phyloP scores from a whole-genome alignment of 2,113 vertebrate species.

The Elachura formosa region DNA sequence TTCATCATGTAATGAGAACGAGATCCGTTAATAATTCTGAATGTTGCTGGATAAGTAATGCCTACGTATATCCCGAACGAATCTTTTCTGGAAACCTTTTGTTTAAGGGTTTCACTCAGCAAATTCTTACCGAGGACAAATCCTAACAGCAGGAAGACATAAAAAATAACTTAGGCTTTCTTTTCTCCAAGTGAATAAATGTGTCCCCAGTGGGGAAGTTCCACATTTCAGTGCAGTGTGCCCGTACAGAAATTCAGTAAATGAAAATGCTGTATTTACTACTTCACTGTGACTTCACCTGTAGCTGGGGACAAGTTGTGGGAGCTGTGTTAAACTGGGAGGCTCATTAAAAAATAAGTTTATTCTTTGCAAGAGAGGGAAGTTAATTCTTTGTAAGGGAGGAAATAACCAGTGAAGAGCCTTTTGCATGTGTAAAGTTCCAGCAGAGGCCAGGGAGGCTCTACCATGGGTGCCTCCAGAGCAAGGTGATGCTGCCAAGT shows the following conservation, averaged over 20 bases:
- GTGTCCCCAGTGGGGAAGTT: not conserved
- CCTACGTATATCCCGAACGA: not conserved
- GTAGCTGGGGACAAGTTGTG: not conserved
- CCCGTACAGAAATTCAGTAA: not conserved
- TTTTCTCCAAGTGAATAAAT: not conserved
- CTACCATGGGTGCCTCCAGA: accelerated
- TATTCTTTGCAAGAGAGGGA: not conserved
- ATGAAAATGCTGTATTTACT: not conserved
- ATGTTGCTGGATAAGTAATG: not conserved
- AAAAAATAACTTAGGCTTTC: not conserved
- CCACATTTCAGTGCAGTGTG: not conserved
- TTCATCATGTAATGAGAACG: not conserved
- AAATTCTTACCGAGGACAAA: not conserved
- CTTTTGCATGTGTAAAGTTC: not conserved
- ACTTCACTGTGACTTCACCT: not conserved
- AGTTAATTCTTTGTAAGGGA: not conserved
- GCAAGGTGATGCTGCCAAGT: not conserved
- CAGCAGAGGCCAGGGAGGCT: not conserved
- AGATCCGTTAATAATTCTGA: not conserved
- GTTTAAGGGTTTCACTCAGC: not conserved
- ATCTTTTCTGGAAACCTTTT: not conserved
- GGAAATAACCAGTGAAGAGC: not conserved
- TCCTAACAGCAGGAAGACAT: not conserved
- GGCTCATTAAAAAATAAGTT: not conserved
- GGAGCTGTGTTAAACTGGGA: not conserved